A percentile compares a stretch with the other conserved stretches of the same genome.
Conservation (phyloP, 2,113 vertebrate genomes). For the Micromys minutus region DNA sequence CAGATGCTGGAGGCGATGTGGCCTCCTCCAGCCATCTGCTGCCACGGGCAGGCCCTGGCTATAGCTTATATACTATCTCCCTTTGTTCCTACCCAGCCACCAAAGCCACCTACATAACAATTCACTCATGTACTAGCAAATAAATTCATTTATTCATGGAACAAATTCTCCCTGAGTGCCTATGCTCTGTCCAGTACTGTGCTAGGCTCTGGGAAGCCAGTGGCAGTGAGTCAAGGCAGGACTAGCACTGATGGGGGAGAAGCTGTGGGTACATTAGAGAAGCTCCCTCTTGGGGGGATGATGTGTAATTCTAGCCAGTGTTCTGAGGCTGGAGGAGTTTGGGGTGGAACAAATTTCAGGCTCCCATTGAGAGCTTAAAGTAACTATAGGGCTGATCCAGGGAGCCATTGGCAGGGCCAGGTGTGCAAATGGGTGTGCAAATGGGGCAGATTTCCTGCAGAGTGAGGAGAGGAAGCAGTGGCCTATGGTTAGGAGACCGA, state of each 20-base stretch:
- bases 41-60: slow-evolving; percentile 62
- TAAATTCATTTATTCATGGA: slow-evolving; percentile 70
- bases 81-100: slow-evolving; percentile 49
- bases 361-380: not conserved
- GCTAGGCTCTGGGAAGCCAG: not conserved
- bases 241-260: not conserved
- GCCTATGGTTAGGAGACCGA: not conserved
- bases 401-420: not conserved
- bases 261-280: not conserved
- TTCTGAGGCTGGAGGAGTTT: not conserved
- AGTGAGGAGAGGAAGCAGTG: not conserved
- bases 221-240: not conserved
- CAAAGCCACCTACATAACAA: slow-evolving; percentile 65
- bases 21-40: slow-evolving; percentile 68
- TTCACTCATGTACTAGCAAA: slow-evolving; percentile 57
- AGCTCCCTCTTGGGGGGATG: not conserved
- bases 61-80: slow-evolving; percentile 58
- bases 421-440: not conserved
- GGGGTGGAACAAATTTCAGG: not conserved
- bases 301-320: not conserved
- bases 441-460: not conserved
- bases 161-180: not conserved
- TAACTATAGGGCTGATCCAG: not conserved
- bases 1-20: slow-evolving; percentile 59
- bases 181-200: not conserved